Base-by-base conservation (phyloP, 2,113 vertebrate species). In the Bufo gargarizans region DNA sequence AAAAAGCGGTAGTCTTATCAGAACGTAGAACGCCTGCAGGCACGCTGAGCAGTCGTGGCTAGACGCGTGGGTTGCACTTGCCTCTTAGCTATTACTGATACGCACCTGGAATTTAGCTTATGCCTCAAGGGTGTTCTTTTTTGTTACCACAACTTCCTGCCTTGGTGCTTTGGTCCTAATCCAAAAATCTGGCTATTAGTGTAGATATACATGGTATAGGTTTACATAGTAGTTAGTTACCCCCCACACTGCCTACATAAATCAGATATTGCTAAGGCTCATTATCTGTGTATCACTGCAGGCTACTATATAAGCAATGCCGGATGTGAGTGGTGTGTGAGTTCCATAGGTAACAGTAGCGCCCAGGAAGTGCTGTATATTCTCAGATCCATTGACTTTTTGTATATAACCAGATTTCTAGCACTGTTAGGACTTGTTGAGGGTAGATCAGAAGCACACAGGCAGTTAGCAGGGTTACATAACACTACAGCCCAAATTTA, bases 51-150 rank as follows among this genome's bases (percentile, higher is more conserved):
- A 76, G 77, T 19, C 20, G 20, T 59, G 77, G 86, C 80, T 83
- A 88, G 87, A 88, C 87, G 87, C 58, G 87, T 83, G 87, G 87
- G 87, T 63, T 56, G 72, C 61, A 67, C 33, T 55, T 77, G 69
- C 45, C 82, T 43, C 87, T 56, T 16, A 53, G 56, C 47, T 33
- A 43, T 20, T 67, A 80, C 33, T 71, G 10, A 53, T 71, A 72
- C 47, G 43, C 87, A 83, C 87, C 81, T 88, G 87, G 58, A n/a
- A 61, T 84, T 84, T 19, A 77, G 71, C 81, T 84, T 50, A 69
- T 67, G 19, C 82, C 87, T 82, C 78, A 17, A 59, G 79, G 87
- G 69, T 78, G 58, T 88, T 76, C 87, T 56, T 67, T 74, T 74
- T 33, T 63, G 65, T 72, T 4, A 84, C 87, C 81, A 84, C 87